A percentile compares a stretch with the other conserved stretches of the same genome.
These are phyloP conservation scores for Lepidothrix coronata DNA, from an alignment of 2,113 vertebrate genomes.

Conservation along the genomic window DNA sequence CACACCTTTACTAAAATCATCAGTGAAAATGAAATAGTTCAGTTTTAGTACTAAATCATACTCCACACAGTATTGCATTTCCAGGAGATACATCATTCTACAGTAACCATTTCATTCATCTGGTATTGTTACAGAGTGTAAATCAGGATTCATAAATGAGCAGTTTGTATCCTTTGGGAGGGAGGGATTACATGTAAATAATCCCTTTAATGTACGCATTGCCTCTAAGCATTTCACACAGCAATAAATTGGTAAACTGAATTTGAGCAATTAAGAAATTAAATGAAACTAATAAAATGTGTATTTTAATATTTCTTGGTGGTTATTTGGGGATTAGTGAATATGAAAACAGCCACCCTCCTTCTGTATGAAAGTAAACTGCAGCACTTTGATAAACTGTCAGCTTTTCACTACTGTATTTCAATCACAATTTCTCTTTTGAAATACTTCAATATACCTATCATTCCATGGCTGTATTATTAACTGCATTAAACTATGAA, in stretches of 20 bases:
- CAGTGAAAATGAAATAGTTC: conserved; percentile 49
- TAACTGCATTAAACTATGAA: conserved; percentile 10
- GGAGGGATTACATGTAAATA: conserved; percentile 92
- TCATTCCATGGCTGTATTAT: background rate
- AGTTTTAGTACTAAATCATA: conserved; percentile 56
- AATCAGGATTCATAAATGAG: conserved; percentile 80
- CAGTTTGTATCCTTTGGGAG: conserved; percentile 85
- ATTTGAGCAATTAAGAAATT: conserved; percentile 89
- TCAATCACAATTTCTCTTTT: conserved; percentile 29
- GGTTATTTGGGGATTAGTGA: conserved; percentile 77
- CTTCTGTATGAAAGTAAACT: conserved; percentile 31
- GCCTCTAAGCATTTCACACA: conserved; percentile 91
- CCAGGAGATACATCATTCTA: conserved; percentile 54
- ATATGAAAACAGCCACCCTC: conserved; percentile 58
- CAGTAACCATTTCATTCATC: conserved; percentile 70
- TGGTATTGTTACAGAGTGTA: conserved; percentile 72
- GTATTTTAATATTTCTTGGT: conserved; percentile 82
- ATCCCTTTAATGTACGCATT: conserved; percentile 91
- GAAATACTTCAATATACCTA: conserved; percentile 42
- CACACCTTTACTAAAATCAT: conserved; percentile 42
- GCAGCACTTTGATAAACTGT: conserved; percentile 55
- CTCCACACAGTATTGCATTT: conserved; percentile 4
- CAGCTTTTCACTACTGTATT: conserved; percentile 22
- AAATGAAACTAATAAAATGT: conserved; percentile 83
- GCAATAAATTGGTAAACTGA: conserved; percentile 90